Evolutionary conservation across 2,888 invertebrate species (phyloP).

Genomic region (Himalopsyche tibetana): DNA sequence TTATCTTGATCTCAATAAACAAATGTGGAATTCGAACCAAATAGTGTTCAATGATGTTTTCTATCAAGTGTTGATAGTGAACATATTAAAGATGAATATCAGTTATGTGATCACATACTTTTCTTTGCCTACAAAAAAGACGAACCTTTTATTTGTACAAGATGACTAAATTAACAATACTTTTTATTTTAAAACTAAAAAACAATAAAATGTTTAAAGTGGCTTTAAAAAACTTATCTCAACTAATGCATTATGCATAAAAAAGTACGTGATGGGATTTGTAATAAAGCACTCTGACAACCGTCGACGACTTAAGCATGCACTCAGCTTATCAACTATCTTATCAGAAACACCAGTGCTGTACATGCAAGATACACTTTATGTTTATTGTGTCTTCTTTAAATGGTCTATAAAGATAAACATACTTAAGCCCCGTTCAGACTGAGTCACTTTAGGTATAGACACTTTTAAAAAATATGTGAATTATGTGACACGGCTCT

Average conservation of each 20-base stretch:
- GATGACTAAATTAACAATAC: too few species aligned
- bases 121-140: too few species aligned
- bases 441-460: too few species aligned
- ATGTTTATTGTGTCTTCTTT: conserved; percentile 10
- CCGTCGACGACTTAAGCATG: neutral
- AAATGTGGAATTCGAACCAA: too few species aligned
- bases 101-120: too few species aligned
- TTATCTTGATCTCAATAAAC: too few species aligned
- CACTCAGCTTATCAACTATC: conserved; percentile 20
- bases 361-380: neutral
- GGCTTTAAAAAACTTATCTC: neutral
- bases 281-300: conserved; percentile 5
- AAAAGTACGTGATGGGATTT: neutral
- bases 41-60: too few species aligned
- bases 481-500: too few species aligned
- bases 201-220: neutral
- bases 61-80: too few species aligned
- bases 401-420: neutral
- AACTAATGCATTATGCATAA: neutral
- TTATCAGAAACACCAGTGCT: neutral
- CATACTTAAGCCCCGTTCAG: neutral
- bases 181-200: neutral
- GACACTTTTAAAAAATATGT: too few species aligned
- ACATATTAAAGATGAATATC: too few species aligned
- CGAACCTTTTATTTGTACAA: too few species aligned